These are phyloP conservation scores for Eumacrocentrus americanus DNA, from an alignment of 2,888 invertebrate genomes.

Conservation along the genomic window DNA sequence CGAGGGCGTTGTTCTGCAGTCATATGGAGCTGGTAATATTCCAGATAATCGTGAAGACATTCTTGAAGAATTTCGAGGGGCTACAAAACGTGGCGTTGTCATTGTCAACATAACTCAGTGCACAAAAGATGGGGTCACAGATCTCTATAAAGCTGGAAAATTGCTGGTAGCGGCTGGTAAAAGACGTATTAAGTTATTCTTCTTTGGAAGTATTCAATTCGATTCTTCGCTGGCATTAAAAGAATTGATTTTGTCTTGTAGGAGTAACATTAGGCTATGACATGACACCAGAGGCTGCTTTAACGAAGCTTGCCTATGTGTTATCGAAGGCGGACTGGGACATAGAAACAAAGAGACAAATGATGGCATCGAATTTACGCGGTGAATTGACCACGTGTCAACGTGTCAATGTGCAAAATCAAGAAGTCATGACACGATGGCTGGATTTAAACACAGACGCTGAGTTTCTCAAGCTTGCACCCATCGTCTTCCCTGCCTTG, in stretches of 20 bases:
- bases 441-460: constrained; percentile 65
- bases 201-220: no score
- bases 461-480: constrained; percentile 65
- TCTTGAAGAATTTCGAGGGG: constrained; percentile 72
- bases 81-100: constrained; percentile 79
- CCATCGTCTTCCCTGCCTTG: constrained; percentile 74
- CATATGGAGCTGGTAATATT: constrained; percentile 93
- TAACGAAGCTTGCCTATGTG: constrained; percentile 89
- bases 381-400: constrained; percentile 75
- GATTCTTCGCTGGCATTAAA: no score
- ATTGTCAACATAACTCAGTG: constrained; percentile 95
- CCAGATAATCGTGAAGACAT: constrained; percentile 85
- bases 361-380: constrained; percentile 78
- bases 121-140: constrained; percentile 77
- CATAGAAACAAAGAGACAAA: constrained; percentile 71
- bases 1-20: constrained; percentile 85
- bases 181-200: no score
- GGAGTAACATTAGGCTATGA: constrained; percentile 84
- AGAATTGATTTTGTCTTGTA: no score
- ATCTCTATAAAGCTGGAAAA: constrained; percentile 85
- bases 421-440: constrained; percentile 68
- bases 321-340: constrained; percentile 77
- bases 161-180: constrained; percentile 50
- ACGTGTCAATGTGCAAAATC: constrained; percentile 55
- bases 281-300: constrained; percentile 93